Conservation (phyloP, 2,113 vertebrate genomes). For the Pheucticus melanocephalus region DNA sequence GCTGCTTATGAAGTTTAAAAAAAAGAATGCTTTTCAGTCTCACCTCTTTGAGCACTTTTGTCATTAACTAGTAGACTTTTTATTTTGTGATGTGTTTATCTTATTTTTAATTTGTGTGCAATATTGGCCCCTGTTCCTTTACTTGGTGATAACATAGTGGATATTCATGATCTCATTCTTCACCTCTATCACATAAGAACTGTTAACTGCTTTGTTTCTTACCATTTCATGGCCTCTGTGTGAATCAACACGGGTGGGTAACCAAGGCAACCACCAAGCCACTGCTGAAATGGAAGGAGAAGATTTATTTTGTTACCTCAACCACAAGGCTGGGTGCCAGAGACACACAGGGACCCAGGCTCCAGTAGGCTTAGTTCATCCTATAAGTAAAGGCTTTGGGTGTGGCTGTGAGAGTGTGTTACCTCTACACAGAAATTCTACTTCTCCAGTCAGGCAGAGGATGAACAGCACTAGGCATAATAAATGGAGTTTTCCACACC, state of each 20-base stretch:
- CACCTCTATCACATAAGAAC: background rate
- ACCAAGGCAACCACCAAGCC: background rate
- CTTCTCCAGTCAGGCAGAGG: background rate
- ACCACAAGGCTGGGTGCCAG: background rate
- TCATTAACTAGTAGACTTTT: background rate
- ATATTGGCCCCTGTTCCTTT: background rate
- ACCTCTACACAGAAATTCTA: background rate
- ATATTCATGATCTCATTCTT: background rate
- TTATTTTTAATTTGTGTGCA: background rate
- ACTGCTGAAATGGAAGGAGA: background rate
- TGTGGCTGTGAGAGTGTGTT: background rate
- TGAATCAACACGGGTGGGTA: background rate
- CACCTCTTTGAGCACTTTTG: background rate
- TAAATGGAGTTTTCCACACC: background rate
- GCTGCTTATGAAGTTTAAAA: background rate
- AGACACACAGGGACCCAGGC: background rate
- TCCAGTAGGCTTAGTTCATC: background rate
- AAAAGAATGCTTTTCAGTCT: background rate
- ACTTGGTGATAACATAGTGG: background rate
- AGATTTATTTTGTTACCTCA: background rate
- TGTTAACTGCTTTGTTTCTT: background rate
- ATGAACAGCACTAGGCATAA: background rate
- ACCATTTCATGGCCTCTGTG: background rate
- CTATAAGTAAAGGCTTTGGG: accelerated
- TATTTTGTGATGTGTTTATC: background rate